phyloP scores from a whole-genome alignment of 1,140 invertebrate species.

The Drosophila obscura region DNA sequence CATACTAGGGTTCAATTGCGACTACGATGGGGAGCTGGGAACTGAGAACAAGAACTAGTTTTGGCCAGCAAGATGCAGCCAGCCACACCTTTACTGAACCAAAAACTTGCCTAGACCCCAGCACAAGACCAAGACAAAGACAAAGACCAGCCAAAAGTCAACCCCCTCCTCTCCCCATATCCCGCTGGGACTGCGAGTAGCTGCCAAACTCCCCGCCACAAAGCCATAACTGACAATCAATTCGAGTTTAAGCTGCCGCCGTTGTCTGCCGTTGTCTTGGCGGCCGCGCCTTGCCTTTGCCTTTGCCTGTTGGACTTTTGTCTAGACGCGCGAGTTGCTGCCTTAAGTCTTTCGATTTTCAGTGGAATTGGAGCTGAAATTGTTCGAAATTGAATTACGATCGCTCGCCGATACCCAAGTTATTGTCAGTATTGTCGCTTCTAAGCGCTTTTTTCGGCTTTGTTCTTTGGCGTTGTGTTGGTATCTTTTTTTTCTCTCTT shows the following conservation, averaged over 20 bases:
- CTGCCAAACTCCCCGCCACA: slow-evolving; percentile 41
- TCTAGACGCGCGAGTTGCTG: slow-evolving; percentile 65
- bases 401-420: slow-evolving; percentile 22
- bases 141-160: slow-evolving; percentile 37
- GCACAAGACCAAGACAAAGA: background rate
- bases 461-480: slow-evolving; percentile 1
- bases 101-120: slow-evolving; percentile 37
- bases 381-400: slow-evolving; percentile 70
- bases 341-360: slow-evolving; percentile 74
- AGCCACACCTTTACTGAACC: slow-evolving; percentile 58
- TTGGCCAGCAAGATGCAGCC: slow-evolving; percentile 55
- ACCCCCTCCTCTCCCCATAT: background rate
- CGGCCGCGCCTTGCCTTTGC: background rate
- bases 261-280: background rate
- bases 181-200: slow-evolving; percentile 31
- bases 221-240: slow-evolving; percentile 75
- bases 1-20: slow-evolving; percentile 44
- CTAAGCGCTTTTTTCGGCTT: slow-evolving; percentile 29
- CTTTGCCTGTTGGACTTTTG: slow-evolving; percentile 53
- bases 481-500: background rate
- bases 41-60: slow-evolving; percentile 58
- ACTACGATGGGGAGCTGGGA: background rate
- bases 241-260: slow-evolving; percentile 55
- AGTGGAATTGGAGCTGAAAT: slow-evolving; percentile 41
- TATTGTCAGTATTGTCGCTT: slow-evolving; percentile 46